Evolutionary conservation across 2,113 vertebrate genomes (phyloP), one percentile per base, ranked within the genome.

Genomic region (Alouatta palliata): DNA sequence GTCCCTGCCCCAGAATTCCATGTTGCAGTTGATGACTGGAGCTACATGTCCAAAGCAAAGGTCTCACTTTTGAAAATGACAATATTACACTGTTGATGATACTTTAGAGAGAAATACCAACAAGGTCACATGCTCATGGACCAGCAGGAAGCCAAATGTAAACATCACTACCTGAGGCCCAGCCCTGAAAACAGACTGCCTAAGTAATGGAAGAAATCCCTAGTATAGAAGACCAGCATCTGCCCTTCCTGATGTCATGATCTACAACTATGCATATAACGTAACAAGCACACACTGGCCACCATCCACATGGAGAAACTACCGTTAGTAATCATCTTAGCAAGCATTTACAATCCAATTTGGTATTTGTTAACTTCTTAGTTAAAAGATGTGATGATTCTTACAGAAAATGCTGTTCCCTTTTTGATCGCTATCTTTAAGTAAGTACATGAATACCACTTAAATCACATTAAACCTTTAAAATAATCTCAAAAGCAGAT

Each of bases 391-490:
- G 70, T 0, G 12, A 37, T 56, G n/a, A 37, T 77, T 95, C 77
- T 90, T 85, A 66, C 16, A 92, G 76, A 89, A 94, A 97, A 95
- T 35, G 35, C 20, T 17, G 77, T 56, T 83, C 87, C 20, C 37
- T 52, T 40, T 76, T 40, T 6, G 64, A 49, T 90, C 37, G 16
- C 37, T 61, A 37, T 83, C 73, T 97, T 93, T 58, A 91, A 91
- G 82, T 91, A 64, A 73, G 16, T 49, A 7, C 2, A 4, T 64
- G n/a, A 91, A 89, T 54, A 79, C 61, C 49, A 61, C 43, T 82
- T 87, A 94, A 93, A 79, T 91, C n/a, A 75, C 47, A 91, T 58
- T 77, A 81, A 90, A 88, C 30, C n/a, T 87, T 40, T 20, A 75
- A 52, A 84, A 88, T 79, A 80, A 77, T 64, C 85, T 91, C 77